Percentiles rank a stretch among this genome's conserved stretches.
Conservation (phyloP, 2,888 invertebrate species). For the Galeopsomyia nigrocyanea region DNA sequence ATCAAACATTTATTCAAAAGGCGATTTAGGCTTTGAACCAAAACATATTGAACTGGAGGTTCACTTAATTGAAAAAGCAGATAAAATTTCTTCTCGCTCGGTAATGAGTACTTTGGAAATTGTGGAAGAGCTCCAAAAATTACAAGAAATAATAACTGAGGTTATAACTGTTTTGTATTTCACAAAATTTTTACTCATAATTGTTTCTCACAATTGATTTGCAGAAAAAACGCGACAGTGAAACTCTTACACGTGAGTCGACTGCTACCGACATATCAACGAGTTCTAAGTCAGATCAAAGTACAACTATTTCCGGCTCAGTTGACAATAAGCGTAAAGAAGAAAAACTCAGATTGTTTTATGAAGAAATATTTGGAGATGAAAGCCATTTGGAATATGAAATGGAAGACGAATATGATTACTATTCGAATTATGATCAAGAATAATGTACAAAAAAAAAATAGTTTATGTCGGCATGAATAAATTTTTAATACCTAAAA, state of each 20-base stretch:
- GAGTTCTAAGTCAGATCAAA: not conserved
- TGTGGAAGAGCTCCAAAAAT: conserved; percentile 30
- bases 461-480: not conserved
- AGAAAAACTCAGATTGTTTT: not conserved
- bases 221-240: conserved; percentile 1
- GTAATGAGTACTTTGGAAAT: conserved; percentile 25
- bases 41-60: conserved; percentile 38
- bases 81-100: conserved; percentile 5
- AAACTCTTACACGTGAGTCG: not conserved
- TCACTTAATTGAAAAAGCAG: not conserved
- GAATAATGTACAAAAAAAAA: conserved; percentile 1
- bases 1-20: conserved; percentile 47
- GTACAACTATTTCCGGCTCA: not conserved
- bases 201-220: not conserved
- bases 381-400: conserved; percentile 21
- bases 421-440: conserved; percentile 25
- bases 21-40: conserved; percentile 55
- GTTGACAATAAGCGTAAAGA: not conserved
- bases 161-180: conserved; percentile 15
- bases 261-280: not conserved
- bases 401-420: conserved; percentile 18
- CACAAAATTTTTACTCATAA: not conserved
- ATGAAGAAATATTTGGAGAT: conserved; percentile 6
- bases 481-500: conserved; percentile 27
- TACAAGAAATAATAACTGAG: not conserved